Conservation (phyloP, 2,797 vertebrate genomes). For the Poeciliopsis gracilis region DNA sequence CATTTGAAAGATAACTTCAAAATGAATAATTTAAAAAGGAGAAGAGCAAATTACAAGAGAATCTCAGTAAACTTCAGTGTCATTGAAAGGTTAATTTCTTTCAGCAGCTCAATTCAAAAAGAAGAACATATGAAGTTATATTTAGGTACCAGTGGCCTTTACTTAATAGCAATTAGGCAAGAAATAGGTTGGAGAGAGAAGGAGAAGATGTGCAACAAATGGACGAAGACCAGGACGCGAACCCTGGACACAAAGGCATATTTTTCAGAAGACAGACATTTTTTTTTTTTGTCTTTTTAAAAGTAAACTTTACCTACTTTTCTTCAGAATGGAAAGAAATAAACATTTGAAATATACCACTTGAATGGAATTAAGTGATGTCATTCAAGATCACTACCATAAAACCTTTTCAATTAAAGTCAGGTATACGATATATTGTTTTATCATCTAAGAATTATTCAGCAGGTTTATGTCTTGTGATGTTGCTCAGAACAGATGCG, state of each 20-base stretch:
- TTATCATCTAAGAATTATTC: slow-evolving; percentile 2
- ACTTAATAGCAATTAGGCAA: too few species aligned
- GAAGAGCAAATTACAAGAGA: neutral
- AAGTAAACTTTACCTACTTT: neutral
- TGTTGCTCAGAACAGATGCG: neutral
- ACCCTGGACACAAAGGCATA: neutral
- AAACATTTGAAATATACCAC: neutral
- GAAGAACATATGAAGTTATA: neutral
- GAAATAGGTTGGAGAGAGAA: too few species aligned
- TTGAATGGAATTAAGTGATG: neutral
- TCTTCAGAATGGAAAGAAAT: neutral
- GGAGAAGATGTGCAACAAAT: too few species aligned
- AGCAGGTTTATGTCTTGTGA: neutral
- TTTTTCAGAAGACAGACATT: neutral
- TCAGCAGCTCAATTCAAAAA: neutral
- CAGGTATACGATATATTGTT: slow-evolving; percentile 31
- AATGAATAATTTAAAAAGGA: neutral
- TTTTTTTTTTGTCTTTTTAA: neutral
- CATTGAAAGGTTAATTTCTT: neutral
- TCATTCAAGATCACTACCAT: neutral
- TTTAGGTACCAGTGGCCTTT: too few species aligned
- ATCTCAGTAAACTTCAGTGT: neutral
- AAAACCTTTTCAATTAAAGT: neutral
- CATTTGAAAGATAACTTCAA: neutral
- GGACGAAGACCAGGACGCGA: too few species aligned